Base-by-base conservation (phyloP, 2,888 invertebrate species). In the Volucella inanis region DNA sequence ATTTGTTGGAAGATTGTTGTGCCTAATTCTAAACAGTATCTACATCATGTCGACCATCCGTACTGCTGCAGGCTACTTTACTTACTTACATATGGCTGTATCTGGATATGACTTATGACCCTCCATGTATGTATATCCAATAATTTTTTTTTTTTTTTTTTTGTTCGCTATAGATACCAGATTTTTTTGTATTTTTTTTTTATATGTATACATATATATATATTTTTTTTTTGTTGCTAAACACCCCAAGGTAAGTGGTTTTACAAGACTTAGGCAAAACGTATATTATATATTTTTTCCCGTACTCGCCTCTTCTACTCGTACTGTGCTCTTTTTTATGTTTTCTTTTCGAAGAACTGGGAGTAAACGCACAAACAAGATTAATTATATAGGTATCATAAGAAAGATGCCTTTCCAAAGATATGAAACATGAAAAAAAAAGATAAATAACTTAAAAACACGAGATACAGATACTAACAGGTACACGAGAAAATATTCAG, bases 81-180 rank as follows among this genome's bases (percentile, higher is more conserved):
- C 85, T 85, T 81, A 77, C 81, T 81, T 81, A 31, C 6, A 6
- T 31, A 6, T 31, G n/a, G n/a, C n/a, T n/a, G 31, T 31, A 85
- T 81, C 85, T 85, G 85, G 81, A 64, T 85, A 81, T 85, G 85
- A 85, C 81, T 81, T 85, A 81, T 85, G 80, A 84, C 84, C 84
- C 79, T 71, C 72, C 22, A 8, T 55, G n/a, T 74, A 8, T 55
- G n/a, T 74, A 67, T 81, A 84, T 80, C 79, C 76, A 80, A 80
- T 84, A 75, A 79, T 54, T 31, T 62, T 70, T 62, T 49, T 41
- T 62, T 70, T 62, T 43, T 77, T 70, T 77, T 11, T 77, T 64
- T 22, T 31, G 31, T 71, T 71, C 65, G 15, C 47, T 79, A 70
- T 71, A 76, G 80, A 84, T 80, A 54, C 71, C 61, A 31, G 31